These are phyloP conservation scores for Xenentodon cancila DNA, from an alignment of 2,797 vertebrate genomes.

Conservation along the genomic window DNA sequence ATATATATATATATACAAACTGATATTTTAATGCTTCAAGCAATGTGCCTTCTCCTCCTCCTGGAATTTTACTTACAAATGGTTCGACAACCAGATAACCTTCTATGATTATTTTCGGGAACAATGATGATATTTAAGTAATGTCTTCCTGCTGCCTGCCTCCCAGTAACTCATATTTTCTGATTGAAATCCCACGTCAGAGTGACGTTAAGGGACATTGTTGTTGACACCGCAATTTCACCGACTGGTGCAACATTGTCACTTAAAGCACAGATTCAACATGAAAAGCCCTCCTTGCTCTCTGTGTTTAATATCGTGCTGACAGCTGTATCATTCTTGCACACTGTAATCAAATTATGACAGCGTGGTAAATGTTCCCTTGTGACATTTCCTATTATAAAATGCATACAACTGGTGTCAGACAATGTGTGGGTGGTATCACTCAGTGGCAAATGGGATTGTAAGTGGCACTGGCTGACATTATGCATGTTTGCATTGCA, in stretches of 20 bases:
- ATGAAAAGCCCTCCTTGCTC: slow-evolving; percentile 58
- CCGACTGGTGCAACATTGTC: slow-evolving; percentile 64
- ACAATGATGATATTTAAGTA: slow-evolving; percentile 35
- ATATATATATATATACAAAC: no score
- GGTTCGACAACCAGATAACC: slow-evolving; percentile 18
- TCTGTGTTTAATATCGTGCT: slow-evolving; percentile 72
- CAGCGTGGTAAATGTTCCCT: slow-evolving; percentile 73
- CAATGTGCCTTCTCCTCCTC: neutral
- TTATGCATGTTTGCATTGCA: slow-evolving; percentile 45
- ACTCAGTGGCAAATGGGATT: slow-evolving; percentile 70
- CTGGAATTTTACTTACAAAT: neutral
- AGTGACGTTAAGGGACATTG: slow-evolving; percentile 68
- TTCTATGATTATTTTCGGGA: slow-evolving; percentile 28
- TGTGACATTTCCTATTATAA: slow-evolving; percentile 79
- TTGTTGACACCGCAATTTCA: slow-evolving; percentile 76
- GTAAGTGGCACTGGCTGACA: slow-evolving; percentile 68
- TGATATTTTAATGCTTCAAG: slow-evolving; percentile 6
- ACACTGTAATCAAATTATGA: slow-evolving; percentile 79
- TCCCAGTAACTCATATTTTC: slow-evolving; percentile 48
- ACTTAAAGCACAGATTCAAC: slow-evolving; percentile 74
- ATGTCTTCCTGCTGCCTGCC: neutral
- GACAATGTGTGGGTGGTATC: slow-evolving; percentile 66
- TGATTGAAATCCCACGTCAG: slow-evolving; percentile 51
- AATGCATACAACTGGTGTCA: slow-evolving; percentile 69
- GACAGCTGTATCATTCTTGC: slow-evolving; percentile 77